Evolutionary conservation across 1,140 invertebrate genomes (phyloP), one percentile per base, ranked within the genome.

Genomic region (Octopus bimaculoides): DNA sequence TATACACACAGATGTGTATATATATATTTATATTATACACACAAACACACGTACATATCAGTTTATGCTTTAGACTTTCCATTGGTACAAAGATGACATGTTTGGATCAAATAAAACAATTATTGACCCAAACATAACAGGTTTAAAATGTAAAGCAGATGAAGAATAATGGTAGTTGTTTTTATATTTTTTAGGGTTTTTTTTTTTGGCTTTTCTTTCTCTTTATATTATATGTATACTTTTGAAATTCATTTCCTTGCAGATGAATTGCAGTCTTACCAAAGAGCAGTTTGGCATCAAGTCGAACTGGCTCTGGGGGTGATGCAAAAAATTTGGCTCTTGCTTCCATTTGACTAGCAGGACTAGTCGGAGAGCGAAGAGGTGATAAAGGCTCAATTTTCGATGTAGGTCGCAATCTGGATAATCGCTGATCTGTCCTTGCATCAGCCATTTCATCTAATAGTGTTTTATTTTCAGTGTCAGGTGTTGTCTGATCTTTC

Each of bases 201-300:
- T n/a, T n/a, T n/a, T 41, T 41, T 41, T 41, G 26, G 26, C 26
- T 41, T 41, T 41, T 41, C 26, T 41, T 41, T 41, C 26, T 41
- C 26, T 41, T 41, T 41, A 41, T 41, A 41, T 41, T 41, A 41
- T 41, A 41, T 41, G 26, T 41, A 41, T 41, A 41, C 26, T 41
- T 41, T 41, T 77, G 26, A 10, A 5, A 77, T 52, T 76, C 54
- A 82, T 78, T 76, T 85, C 84, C 54, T 85, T 84, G 5, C 76
- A 41, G 26, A 41, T 41, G 26, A 41, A 41, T 41, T 41, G 26
- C 26, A 71, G 26, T 83, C 84, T 85, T 85, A 20, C 83, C 85
- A 84, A 89, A 88, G 83, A 88, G 86, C 54, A 85, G 84, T 80
- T 82, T 86, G 3, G 87, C 85, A 77, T 89, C 87, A 4, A 89